phyloP scores from a whole-genome alignment of 2,888 invertebrate species.

The Perizoma affinitatum region DNA sequence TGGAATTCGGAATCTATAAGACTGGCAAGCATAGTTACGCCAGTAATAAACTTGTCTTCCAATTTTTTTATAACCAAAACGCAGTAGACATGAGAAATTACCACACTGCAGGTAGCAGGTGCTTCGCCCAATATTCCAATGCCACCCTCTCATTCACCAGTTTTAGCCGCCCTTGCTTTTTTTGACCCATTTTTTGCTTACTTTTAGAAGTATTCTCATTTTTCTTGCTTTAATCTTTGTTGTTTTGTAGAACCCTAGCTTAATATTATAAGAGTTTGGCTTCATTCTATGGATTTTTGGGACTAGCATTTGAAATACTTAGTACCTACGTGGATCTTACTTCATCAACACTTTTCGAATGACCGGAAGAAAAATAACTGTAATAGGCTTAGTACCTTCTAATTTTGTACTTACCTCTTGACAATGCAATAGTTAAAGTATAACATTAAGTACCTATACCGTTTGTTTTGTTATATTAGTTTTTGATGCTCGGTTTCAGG shows the following conservation, averaged over 20 bases:
- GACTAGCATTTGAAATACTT: background rate
- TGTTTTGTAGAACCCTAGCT: background rate
- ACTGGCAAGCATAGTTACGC: background rate
- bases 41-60: constrained; percentile 3
- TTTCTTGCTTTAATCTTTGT: constrained; percentile 11
- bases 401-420: no score
- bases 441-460: no score
- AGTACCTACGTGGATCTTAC: no score
- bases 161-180: constrained; percentile 42
- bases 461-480: no score
- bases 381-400: no score
- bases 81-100: constrained; percentile 21
- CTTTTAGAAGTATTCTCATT: constrained; percentile 14
- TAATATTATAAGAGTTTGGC: background rate
- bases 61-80: constrained; percentile 6
- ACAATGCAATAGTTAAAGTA: no score
- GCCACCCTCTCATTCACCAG: constrained; percentile 43
- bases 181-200: constrained; percentile 35
- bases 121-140: constrained; percentile 43
- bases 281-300: background rate
- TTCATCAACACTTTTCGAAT: no score
- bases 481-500: no score
- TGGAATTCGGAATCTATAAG: background rate
- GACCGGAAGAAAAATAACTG: no score
- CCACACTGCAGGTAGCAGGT: constrained; percentile 63